A percentile compares a stretch with the other conserved stretches of the same genome.
These are phyloP conservation scores for Odocoileus hemionus DNA, from an alignment of 2,113 vertebrate species.

Conservation along the genomic window DNA sequence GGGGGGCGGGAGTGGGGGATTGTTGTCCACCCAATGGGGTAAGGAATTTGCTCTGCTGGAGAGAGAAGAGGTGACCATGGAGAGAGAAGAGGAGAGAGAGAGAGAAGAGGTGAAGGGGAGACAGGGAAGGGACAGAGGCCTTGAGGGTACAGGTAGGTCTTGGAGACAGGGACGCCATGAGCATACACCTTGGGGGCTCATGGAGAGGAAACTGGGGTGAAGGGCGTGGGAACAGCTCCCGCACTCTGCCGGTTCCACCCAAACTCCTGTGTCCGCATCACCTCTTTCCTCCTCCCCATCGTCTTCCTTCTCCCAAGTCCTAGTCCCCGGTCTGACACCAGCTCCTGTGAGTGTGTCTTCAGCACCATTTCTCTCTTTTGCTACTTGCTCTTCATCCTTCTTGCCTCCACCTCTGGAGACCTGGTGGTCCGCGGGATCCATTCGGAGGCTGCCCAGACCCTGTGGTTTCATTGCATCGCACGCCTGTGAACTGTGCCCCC, in stretches of 20 bases:
- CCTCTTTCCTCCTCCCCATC: neutral
- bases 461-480: neutral
- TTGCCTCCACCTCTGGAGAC: neutral
- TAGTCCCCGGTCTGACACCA: neutral
- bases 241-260: no score
- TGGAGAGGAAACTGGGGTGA: neutral
- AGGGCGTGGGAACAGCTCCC: accelerated
- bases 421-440: no score
- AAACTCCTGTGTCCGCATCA: neutral
- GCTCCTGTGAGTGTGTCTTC: neutral
- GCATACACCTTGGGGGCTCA: neutral
- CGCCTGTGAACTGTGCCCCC: neutral
- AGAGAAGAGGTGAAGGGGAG: neutral
- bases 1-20: accelerated
- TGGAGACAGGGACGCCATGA: neutral
- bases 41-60: neutral
- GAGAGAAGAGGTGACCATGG: neutral
- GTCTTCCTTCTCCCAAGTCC: neutral
- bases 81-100: neutral
- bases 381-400: neutral
- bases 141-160: neutral
- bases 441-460: accelerated
- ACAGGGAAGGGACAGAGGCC: neutral
- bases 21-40: neutral
- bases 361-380: neutral